Percentiles rank a stretch among this genome's conserved stretches.
phyloP scores from a whole-genome alignment of 1,140 invertebrate species.

The Arion vulgaris region DNA sequence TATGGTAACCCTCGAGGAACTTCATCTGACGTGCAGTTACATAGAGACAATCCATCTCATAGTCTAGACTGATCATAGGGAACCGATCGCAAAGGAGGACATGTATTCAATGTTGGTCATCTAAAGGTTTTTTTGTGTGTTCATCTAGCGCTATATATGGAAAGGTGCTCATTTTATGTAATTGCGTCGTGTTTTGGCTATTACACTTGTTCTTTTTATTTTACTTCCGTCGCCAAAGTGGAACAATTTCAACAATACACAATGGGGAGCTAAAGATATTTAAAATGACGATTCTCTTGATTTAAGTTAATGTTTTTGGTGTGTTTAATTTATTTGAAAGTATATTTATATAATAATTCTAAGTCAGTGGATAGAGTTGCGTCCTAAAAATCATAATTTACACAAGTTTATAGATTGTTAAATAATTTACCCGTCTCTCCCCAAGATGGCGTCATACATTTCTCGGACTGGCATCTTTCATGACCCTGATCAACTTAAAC shows the following conservation, averaged over 20 bases:
- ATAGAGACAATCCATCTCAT: no score
- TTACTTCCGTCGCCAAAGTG: neutral
- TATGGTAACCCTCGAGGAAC: no score
- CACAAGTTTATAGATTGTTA: neutral
- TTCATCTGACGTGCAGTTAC: no score
- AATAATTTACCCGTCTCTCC: conserved; percentile 41
- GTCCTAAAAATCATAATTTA: neutral
- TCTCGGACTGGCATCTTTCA: conserved; percentile 40
- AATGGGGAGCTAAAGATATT: neutral
- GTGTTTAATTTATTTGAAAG: neutral
- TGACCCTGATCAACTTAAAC: conserved; percentile 47
- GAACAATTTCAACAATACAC: neutral
- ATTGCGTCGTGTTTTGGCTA: no score
- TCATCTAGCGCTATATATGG: no score
- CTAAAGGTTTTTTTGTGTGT: no score
- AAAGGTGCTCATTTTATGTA: no score
- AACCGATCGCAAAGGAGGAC: no score
- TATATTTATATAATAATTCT: neutral
- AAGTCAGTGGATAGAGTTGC: neutral
- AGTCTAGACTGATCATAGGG: no score
- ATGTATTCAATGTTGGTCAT: no score
- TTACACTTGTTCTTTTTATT: no score
- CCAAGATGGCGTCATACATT: conserved; percentile 48
- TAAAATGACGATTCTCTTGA: neutral
- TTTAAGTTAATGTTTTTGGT: neutral